Conservation (phyloP, 2,113 vertebrate genomes). For the Oreochromis aureus region DNA sequence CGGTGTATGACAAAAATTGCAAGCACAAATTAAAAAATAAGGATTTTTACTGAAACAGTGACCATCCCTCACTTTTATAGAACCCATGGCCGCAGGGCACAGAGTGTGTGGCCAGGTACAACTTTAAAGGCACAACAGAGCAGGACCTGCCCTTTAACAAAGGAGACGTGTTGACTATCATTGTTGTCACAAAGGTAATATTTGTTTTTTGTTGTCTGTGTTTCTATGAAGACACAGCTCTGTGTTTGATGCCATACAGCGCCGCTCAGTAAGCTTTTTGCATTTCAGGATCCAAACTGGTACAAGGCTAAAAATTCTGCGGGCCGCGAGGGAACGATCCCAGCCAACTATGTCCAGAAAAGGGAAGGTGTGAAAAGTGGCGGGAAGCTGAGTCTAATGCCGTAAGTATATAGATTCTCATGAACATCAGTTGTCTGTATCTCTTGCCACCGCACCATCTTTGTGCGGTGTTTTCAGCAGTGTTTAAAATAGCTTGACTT, state of each 20-base stretch:
- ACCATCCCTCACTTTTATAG: constrained; percentile 3
- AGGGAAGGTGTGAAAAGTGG: constrained; percentile 88
- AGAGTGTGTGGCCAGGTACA: constrained; percentile 95
- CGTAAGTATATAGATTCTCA: constrained; percentile 77
- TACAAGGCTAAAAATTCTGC: constrained; percentile 93
- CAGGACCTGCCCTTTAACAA: constrained; percentile 95
- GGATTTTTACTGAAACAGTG: neutral
- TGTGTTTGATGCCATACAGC: neutral
- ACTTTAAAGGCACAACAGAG: constrained; percentile 87
- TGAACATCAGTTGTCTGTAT: neutral
- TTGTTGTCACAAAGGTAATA: constrained; percentile 89
- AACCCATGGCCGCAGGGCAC: constrained; percentile 86
- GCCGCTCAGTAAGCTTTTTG: neutral
- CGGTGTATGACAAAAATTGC: neutral
- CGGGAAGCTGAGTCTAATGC: constrained; percentile 96
- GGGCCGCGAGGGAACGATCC: constrained; percentile 90
- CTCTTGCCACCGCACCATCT: neutral
- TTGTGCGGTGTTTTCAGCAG: neutral
- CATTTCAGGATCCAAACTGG: constrained; percentile 91
- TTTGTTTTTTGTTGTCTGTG: neutral
- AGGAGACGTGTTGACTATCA: constrained; percentile 92
- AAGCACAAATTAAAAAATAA: neutral
- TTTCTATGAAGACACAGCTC: neutral
- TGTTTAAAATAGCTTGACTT: constrained; percentile 9
- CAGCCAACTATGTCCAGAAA: constrained; percentile 95